Evolutionary conservation across 2,797 vertebrate genomes (phyloP), one percentile per base, ranked within the genome.

Genomic region (Acanthiza pusilla): DNA sequence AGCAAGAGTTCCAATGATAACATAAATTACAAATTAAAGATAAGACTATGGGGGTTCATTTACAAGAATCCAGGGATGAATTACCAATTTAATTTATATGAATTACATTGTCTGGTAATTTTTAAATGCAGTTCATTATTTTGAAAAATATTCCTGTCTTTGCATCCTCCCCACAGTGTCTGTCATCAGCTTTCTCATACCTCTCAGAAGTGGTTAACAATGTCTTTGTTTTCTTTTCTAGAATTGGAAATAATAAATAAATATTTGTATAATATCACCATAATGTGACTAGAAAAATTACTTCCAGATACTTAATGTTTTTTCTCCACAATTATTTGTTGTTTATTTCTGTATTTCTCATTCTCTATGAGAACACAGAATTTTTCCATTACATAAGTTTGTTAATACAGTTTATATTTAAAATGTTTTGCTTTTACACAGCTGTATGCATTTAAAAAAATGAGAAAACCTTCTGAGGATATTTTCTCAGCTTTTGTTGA

Each of bases 21-120:
- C 66, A 93, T 91, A 81, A 92, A 86, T 93, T 84, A 72, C 34
- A 66, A 88, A 81, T 88, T 68, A 77, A 93, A 90, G 23, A 86
- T 86, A 88, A 93, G 70, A 68, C 76, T 84, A 29, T 65, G 10
- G 66, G 58, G 66, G 50, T 88, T 92, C 58, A 72, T 94, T 95
- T 84, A 61, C 21, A 86, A 68, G 62, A 95, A 94, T 84, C 76
- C 30, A 68, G 76, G 76, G 50, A 90, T 91, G 38, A 91, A 93
- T 91, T 91, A 62, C 43, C 26, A 22, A 23, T 80, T 90, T 30
- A 71, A 80, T 80, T 91, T 86, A 78, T 93, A 88, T 84, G 45
- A 72, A 57, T 10, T 81, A 60, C 27, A 40, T 91, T 68, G 29
- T 68, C n/a, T 43, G 34, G 22, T 81, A 75, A 68, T 72, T 81